A percentile compares a stretch with the other conserved stretches of the same genome.
These are phyloP conservation scores for Formica exsecta DNA, from an alignment of 1,140 invertebrate species.

Conservation along the genomic window DNA sequence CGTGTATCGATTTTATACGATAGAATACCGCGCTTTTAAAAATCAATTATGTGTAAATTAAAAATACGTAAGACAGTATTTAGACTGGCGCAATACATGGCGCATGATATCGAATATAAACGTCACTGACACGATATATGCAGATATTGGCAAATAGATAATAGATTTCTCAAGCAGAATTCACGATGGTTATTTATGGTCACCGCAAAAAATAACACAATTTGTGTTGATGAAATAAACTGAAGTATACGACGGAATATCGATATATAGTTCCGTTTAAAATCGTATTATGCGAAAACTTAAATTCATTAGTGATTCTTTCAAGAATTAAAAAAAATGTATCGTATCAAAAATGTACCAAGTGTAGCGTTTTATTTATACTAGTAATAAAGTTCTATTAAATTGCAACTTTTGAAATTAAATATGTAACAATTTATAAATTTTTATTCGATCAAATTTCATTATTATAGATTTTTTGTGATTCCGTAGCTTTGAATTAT, in stretches of 20 bases:
- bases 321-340: slow-evolving; percentile 6
- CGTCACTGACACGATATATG: background rate
- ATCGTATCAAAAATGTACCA: slow-evolving; percentile 17
- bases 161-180: slow-evolving; percentile 51
- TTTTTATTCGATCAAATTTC: background rate
- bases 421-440: background rate
- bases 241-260: slow-evolving; percentile 39
- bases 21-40: background rate
- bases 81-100: slow-evolving; percentile 5
- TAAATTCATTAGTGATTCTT: slow-evolving; percentile 49
- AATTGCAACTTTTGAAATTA: background rate
- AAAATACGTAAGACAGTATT: slow-evolving; percentile 20
- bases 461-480: background rate
- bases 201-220: slow-evolving; percentile 14
- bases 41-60: slow-evolving; percentile 45
- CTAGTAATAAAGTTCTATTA: background rate
- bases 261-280: slow-evolving; percentile 32
- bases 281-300: slow-evolving; percentile 36
- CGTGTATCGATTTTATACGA: slow-evolving; percentile 30
- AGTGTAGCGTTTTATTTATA: background rate
- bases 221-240: slow-evolving; percentile 39
- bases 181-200: slow-evolving; percentile 40
- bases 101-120: slow-evolving; percentile 14
- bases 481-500: background rate
- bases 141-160: slow-evolving; percentile 25